phyloP scores from a whole-genome alignment of 2,888 invertebrate species.

The Tromatobia lineatoria region DNA sequence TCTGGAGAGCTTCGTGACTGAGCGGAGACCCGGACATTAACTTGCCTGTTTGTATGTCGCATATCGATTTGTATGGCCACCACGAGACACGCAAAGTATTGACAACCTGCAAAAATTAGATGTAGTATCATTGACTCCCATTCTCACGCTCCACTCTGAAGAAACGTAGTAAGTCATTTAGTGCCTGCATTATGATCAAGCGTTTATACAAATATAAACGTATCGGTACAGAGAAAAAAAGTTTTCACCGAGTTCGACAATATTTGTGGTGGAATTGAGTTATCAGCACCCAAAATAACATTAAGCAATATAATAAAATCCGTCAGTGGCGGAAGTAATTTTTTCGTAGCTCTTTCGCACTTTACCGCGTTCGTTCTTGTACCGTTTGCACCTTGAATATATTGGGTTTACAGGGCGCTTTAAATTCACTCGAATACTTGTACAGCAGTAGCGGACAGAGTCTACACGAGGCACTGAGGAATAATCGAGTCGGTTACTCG shows the following conservation, averaged over 20 bases:
- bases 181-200: background rate
- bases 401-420: conserved; percentile 43
- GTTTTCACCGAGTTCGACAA: no score
- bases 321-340: background rate
- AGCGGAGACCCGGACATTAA: conserved; percentile 14
- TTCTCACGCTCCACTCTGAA: background rate
- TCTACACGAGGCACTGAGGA: conserved; percentile 28
- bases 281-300: no score
- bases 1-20: conserved; percentile 6
- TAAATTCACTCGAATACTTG: conserved; percentile 48
- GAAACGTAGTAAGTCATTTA: background rate
- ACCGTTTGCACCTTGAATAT: conserved; percentile 32
- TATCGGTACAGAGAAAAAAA: background rate
- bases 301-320: background rate
- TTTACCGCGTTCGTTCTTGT: conserved; percentile 1
- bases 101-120: conserved; percentile 37
- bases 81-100: conserved; percentile 3
- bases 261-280: no score
- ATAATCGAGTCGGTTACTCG: conserved; percentile 50
- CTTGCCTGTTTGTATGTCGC: conserved; percentile 15
- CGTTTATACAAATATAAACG: background rate
- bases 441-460: background rate
- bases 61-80: conserved; percentile 51
- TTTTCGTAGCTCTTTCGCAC: background rate
- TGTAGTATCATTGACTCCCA: background rate